Evolutionary conservation across 2,113 vertebrate species (phyloP).

Genomic region (Crocuta crocuta): DNA sequence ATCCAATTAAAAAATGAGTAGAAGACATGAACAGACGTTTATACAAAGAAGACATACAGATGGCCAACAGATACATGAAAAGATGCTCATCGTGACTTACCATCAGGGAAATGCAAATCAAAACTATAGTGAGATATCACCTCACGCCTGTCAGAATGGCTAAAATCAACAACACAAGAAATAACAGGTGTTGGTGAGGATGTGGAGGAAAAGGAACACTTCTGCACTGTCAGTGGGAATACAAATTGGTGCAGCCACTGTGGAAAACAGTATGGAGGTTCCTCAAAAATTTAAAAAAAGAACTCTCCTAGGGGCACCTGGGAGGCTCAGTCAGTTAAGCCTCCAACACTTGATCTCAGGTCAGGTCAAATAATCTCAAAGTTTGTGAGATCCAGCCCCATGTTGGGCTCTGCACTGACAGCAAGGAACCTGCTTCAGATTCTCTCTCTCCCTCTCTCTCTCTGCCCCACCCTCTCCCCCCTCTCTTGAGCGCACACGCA

Average conservation of each 20-base stretch:
- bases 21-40: not conserved
- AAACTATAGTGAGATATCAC: not conserved
- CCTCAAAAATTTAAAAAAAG: not conserved
- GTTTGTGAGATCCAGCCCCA: too few relatives aligned
- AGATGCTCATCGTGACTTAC: not conserved
- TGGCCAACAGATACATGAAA: not conserved
- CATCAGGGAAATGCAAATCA: not conserved
- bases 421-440: too few relatives aligned
- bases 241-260: not conserved
- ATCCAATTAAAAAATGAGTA: not conserved
- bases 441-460: too few relatives aligned
- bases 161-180: not conserved
- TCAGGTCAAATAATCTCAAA: too few relatives aligned
- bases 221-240: not conserved
- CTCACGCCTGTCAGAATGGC: not conserved
- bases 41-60: not conserved
- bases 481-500: too few relatives aligned
- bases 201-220: not conserved
- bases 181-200: not conserved
- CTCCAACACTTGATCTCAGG: too few relatives aligned
- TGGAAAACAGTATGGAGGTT: not conserved
- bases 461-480: too few relatives aligned
- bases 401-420: too few relatives aligned
- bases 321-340: too few relatives aligned
- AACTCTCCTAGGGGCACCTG: not conserved